A percentile compares a stretch with the other conserved stretches of the same genome.
phyloP scores from a whole-genome alignment of 2,797 vertebrate species.

The Leuciscus waleckii region DNA sequence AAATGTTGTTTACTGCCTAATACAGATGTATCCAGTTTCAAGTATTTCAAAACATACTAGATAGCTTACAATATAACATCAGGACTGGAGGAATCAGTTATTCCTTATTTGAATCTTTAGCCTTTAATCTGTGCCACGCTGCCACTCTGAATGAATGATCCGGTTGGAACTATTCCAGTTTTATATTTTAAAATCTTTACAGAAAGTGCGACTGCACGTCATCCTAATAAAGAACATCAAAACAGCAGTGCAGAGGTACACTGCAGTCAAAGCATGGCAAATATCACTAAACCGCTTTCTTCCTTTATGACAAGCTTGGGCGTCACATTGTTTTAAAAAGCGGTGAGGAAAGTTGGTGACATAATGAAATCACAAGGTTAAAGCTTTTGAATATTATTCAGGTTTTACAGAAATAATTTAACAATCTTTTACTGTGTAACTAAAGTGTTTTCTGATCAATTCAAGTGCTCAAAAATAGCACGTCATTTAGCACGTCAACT shows the following conservation, averaged over 20 bases:
- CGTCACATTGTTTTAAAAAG: not conserved
- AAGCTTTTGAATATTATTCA: not conserved
- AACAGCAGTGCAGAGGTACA: conserved; percentile 4
- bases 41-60: not conserved
- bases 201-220: not conserved
- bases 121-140: conserved; percentile 12
- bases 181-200: conserved; percentile 20
- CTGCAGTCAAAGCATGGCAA: conserved; percentile 9
- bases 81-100: conserved; percentile 2
- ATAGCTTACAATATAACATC: conserved; percentile 15
- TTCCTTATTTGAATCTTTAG: conserved; percentile 13
- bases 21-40: not conserved
- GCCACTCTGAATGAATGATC: not conserved
- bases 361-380: not conserved
- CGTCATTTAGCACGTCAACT: not conserved
- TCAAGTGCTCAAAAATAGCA: not conserved
- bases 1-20: not conserved
- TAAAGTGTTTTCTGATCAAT: not conserved
- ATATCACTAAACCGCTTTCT: not conserved
- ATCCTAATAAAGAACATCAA: conserved; percentile 34
- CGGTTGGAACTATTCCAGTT: conserved; percentile 86
- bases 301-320: not conserved
- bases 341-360: not conserved
- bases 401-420: not conserved
- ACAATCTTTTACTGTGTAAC: not conserved